Conservation (phyloP, 2,113 vertebrate species). For the Dendrocopos noguchii region DNA sequence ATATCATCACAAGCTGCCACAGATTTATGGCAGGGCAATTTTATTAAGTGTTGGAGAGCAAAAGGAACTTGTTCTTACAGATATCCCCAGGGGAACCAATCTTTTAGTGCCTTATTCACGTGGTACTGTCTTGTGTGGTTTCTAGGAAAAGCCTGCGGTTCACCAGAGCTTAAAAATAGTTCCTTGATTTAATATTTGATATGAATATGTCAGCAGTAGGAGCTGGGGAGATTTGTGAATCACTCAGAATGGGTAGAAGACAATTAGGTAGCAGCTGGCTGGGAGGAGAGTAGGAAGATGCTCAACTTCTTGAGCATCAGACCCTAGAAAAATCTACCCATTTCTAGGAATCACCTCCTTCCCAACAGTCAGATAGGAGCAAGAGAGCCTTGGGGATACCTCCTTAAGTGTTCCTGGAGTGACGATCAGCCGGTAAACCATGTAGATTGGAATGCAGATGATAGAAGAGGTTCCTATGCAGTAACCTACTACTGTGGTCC, state of each 20-base stretch:
- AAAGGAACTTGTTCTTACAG: background rate
- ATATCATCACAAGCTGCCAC: background rate
- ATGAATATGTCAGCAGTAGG: background rate
- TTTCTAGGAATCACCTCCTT: background rate
- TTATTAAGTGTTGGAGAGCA: background rate
- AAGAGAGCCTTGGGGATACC: constrained; percentile 71
- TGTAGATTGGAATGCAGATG: constrained; percentile 92
- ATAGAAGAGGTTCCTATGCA: constrained; percentile 94
- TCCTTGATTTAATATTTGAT: background rate
- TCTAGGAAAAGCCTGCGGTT: background rate
- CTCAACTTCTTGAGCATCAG: background rate
- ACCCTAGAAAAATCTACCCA: background rate
- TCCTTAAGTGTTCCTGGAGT: constrained; percentile 94
- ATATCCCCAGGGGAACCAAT: background rate
- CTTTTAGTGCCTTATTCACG: background rate
- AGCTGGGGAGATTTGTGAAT: background rate
- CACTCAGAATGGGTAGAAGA: background rate
- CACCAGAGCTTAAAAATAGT: background rate
- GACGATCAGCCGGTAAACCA: constrained; percentile 85
- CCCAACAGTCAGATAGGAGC: background rate
- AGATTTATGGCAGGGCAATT: background rate
- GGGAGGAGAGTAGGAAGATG: background rate
- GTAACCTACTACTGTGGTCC: constrained; percentile 92
- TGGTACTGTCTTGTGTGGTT: background rate
- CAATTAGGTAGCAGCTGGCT: background rate